Evolutionary conservation across 2,888 invertebrate species (phyloP).

Genomic region (Teleiodes luculella): DNA sequence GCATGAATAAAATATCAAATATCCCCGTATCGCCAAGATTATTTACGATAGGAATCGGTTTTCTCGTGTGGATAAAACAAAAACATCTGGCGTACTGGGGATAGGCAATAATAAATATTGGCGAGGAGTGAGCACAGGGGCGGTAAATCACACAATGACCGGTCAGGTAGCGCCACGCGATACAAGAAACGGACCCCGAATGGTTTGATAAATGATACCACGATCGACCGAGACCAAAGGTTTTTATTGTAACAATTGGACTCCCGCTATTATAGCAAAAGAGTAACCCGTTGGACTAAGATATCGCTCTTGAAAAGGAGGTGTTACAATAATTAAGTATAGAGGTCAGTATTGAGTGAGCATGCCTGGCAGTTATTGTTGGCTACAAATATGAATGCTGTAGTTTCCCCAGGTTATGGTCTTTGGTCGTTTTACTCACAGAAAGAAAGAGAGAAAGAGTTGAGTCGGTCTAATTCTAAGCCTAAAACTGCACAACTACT

Average conservation of each 20-base stretch:
- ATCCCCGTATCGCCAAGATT: constrained; percentile 30
- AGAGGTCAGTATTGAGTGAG: no score
- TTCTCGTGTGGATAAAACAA: constrained; percentile 36
- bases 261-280: constrained; percentile 21
- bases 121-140: constrained; percentile 34
- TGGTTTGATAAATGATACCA: constrained; percentile 43
- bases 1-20: constrained; percentile 38
- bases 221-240: constrained; percentile 25
- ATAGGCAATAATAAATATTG: constrained; percentile 42
- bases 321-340: no score
- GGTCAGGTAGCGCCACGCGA: constrained; percentile 40
- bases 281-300: no score
- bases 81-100: constrained; percentile 37
- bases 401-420: no score
- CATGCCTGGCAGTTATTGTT: no score
- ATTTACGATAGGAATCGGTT: constrained; percentile 36
- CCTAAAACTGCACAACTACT: no score
- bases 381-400: no score
- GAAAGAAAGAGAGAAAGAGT: no score
- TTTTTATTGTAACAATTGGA: no score
- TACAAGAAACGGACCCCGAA: constrained; percentile 40
- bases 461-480: no score
- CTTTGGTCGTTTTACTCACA: no score
- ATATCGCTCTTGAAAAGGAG: no score
- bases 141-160: constrained; percentile 51